Evolutionary conservation across 1,140 invertebrate species (phyloP).

Genomic region (Paramacrobiotus metropolitanus): DNA sequence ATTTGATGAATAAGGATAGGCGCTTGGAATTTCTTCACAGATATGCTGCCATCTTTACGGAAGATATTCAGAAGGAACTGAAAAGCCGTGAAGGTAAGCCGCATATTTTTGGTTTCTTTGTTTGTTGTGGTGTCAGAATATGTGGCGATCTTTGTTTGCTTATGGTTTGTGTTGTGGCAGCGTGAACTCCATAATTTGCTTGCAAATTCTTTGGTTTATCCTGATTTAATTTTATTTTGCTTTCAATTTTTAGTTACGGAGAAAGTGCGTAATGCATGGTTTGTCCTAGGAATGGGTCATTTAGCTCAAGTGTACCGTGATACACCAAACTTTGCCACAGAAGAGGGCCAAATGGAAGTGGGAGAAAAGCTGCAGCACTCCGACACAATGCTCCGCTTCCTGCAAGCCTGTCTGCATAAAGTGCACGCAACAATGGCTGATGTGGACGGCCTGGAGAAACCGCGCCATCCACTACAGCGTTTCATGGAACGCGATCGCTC

Average conservation of each 20-base stretch:
- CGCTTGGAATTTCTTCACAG: slow-evolving; percentile 36
- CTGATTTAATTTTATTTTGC: too few relatives aligned
- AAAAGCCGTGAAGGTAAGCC: slow-evolving; percentile 22
- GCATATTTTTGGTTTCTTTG: too few relatives aligned
- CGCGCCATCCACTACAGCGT: not conserved
- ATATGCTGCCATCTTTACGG: slow-evolving; percentile 18
- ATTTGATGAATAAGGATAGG: slow-evolving; percentile 71
- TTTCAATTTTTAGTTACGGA: too few relatives aligned
- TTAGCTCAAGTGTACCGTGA: slow-evolving; percentile 67
- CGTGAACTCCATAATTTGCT: slow-evolving; percentile 2
- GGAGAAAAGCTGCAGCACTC: slow-evolving; percentile 72
- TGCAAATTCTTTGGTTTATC: too few relatives aligned
- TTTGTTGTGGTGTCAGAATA: too few relatives aligned
- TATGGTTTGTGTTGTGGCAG: too few relatives aligned
- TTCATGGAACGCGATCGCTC: not conserved
- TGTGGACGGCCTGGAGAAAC: slow-evolving; percentile 24
- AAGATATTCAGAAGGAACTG: slow-evolving; percentile 19
- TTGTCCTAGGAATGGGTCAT: slow-evolving; percentile 52
- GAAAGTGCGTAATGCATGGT: too few relatives aligned
- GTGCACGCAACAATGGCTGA: slow-evolving; percentile 52
- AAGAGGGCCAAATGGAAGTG: slow-evolving; percentile 73
- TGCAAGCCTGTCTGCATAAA: slow-evolving; percentile 69
- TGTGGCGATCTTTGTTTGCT: too few relatives aligned
- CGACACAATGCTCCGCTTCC: slow-evolving; percentile 65
- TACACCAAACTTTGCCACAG: slow-evolving; percentile 60